Base-by-base conservation (phyloP, 2,113 vertebrate species). In the Etia nguti region DNA sequence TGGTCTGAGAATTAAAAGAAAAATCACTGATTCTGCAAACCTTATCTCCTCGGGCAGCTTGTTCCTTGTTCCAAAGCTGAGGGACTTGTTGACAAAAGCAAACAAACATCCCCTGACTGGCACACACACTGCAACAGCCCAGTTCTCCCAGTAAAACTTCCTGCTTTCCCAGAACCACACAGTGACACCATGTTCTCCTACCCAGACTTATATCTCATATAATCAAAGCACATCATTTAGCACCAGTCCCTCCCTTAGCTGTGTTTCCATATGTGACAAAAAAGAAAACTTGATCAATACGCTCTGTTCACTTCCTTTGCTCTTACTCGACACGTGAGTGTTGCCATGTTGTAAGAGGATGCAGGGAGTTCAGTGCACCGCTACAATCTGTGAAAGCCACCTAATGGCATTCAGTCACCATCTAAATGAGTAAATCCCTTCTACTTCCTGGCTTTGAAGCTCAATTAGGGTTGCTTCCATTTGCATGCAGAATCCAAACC, bases 401-500 rank as follows among this genome's bases (percentile, higher is more conserved):
- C 59, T 86, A 81, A 84, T 86, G 70, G 68, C 84, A 88, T 92
- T 91, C 86, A 90, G 38, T 82, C 84, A 31, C 31, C 59, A 70
- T 84, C n/a, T 83, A 77, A 62, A 77, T 6, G 43, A 77, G 24
- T 48, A 77, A 80, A 60, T 75, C 16, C 56, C 75, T 26, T 56
- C 56, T 70, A 48, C 79, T 88, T 82, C 73, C 70, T 87, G 6
- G 34, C 55, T 38, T 79, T 57, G 11, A 88, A 86, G 82, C 84
- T 85, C 70, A 92, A 83, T 93, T 79, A 81, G 22, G 43, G 43
- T 29, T 22, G 46, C 48, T 26, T 65, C 26, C 10, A 90, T 93
- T 93, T 91, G 90, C 88, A 93, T 92, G 86, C 92, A 60, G 81
- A 85, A 93, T 85, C 80, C 84, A 65, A 88, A 84, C 43, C 88